Evolutionary conservation across 92 coral and sea anemone species (phyloP).

Genomic region (Blastomussa wellsi): DNA sequence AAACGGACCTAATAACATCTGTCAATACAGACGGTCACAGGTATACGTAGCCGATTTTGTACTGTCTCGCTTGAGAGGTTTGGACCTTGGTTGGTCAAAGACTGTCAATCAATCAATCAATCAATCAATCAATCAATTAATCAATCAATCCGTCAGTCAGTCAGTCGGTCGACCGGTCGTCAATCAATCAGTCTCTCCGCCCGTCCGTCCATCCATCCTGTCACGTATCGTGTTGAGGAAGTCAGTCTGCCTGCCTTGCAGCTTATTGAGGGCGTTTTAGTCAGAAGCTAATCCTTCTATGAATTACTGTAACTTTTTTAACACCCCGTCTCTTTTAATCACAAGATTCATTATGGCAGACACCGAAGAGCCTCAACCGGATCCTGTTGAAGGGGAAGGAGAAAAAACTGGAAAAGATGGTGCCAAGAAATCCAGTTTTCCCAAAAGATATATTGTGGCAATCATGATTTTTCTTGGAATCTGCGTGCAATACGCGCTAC

Average conservation of each 20-base stretch:
- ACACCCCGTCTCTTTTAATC: background rate
- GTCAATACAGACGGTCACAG: too few species aligned
- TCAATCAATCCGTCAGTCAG: background rate
- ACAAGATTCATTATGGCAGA: slow-evolving; percentile 20
- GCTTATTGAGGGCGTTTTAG: background rate
- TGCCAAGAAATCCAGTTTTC: slow-evolving; percentile 68
- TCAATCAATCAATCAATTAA: background rate
- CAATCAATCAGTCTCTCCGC: background rate
- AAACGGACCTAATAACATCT: too few species aligned
- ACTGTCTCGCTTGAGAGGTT: background rate
- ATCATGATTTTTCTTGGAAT: slow-evolving; percentile 95
- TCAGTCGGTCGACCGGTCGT: background rate
- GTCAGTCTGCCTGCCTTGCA: background rate
- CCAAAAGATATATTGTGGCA: slow-evolving; percentile 89
- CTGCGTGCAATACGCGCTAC: slow-evolving; percentile 92
- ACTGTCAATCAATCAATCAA: background rate
- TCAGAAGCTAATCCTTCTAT: background rate
- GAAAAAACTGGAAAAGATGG: slow-evolving; percentile 35
- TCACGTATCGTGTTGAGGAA: too few species aligned
- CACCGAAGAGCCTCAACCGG: slow-evolving; percentile 69
- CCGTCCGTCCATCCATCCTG: background rate
- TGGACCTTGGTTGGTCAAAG: too few species aligned
- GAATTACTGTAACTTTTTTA: background rate
- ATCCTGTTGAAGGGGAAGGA: slow-evolving; percentile 71
- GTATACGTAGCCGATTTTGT: background rate